A percentile compares a stretch with the other conserved stretches of the same genome.
These are phyloP conservation scores for Trichogramma evanescens DNA, from an alignment of 2,888 invertebrate species.

Conservation along the genomic window DNA sequence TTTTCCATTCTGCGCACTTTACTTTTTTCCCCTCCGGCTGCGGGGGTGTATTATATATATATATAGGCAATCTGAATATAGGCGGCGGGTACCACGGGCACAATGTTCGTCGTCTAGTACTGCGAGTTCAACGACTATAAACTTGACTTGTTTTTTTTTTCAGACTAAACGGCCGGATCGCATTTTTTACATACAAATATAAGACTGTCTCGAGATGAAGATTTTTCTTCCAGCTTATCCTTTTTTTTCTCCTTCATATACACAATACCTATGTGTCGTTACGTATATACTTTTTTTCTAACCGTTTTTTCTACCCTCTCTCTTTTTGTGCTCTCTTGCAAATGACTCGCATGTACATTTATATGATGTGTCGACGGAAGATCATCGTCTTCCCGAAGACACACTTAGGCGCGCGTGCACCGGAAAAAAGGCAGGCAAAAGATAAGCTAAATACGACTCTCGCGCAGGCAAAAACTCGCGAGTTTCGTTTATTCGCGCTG, in stretches of 20 bases:
- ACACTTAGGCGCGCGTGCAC: slow-evolving; percentile 12
- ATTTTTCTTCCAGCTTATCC: slow-evolving; percentile 10
- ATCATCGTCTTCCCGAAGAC: slow-evolving; percentile 21
- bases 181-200: no score
- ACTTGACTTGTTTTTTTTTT: slow-evolving; percentile 21
- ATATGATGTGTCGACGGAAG: slow-evolving; percentile 17
- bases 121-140: slow-evolving; percentile 27
- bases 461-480: no score
- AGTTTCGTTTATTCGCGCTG: no score
- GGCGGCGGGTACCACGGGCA: no score
- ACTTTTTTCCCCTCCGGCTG: no score
- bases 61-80: no score
- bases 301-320: neutral
- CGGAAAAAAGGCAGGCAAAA: slow-evolving; percentile 1
- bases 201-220: slow-evolving; percentile 37
- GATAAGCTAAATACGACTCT: no score
- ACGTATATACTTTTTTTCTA: neutral
- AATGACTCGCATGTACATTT: neutral
- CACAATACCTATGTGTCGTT: no score
- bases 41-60: no score
- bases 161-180: slow-evolving; percentile 40
- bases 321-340: neutral
- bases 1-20: no score
- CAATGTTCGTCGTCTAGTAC: neutral
- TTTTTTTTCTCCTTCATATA: neutral